Evolutionary conservation across 2,113 vertebrate species (phyloP).

Genomic region (Chitala chitala): DNA sequence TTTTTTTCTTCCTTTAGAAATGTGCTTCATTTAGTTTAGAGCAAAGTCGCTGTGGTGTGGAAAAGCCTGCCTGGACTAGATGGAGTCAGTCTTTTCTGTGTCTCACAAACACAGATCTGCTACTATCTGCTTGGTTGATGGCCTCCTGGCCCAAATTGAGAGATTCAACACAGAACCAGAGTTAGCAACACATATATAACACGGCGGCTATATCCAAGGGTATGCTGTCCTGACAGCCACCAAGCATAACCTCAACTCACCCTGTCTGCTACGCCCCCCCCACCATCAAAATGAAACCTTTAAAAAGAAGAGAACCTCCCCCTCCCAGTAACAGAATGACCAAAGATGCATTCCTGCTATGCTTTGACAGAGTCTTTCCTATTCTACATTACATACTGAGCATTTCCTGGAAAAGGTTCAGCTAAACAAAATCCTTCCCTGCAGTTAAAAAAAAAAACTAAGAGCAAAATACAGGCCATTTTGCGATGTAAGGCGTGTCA

Average conservation of each 20-base stretch:
- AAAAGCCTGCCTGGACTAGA: too few relatives aligned
- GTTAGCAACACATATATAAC: too few relatives aligned
- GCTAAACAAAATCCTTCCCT: not conserved
- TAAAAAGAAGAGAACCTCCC: not conserved
- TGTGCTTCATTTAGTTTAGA: too few relatives aligned
- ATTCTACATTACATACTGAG: not conserved
- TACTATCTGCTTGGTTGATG: too few relatives aligned
- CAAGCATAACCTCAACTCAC: not conserved
- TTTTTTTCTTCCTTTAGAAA: too few relatives aligned
- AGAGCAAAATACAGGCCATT: not conserved
- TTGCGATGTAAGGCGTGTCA: not conserved
- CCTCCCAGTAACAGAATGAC: constrained; percentile 42
- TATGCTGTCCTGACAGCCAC: not conserved
- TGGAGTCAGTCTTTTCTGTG: too few relatives aligned
- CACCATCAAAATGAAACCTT: not conserved
- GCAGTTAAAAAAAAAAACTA: not conserved
- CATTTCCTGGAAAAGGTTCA: not conserved
- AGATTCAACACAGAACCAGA: too few relatives aligned
- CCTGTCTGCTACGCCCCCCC: not conserved
- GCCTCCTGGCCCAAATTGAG: too few relatives aligned
- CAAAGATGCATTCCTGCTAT: constrained; percentile 44
- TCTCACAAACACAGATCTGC: too few relatives aligned
- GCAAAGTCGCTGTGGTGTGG: too few relatives aligned
- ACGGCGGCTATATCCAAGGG: not conserved
- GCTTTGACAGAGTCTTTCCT: constrained; percentile 35